These are phyloP conservation scores for Delia radicum DNA, from an alignment of 1,140 invertebrate species.

Conservation along the genomic window DNA sequence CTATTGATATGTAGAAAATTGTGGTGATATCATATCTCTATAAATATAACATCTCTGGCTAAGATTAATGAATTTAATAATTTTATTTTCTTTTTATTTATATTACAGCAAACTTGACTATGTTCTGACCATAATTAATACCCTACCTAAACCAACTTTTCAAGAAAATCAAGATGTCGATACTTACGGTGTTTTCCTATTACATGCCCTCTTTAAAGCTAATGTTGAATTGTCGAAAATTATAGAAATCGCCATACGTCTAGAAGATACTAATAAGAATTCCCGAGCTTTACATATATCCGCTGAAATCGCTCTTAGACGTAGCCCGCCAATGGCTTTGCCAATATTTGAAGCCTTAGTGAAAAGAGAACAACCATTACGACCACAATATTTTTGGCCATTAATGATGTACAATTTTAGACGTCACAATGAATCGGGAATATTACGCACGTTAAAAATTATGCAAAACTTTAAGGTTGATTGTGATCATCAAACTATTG, in stretches of 20 bases:
- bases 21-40: no score
- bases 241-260: slow-evolving; percentile 36
- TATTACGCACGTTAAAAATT: slow-evolving; percentile 44
- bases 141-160: slow-evolving; percentile 39
- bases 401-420: slow-evolving; percentile 37
- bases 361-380: slow-evolving; percentile 35
- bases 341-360: slow-evolving; percentile 38
- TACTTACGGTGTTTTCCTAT: slow-evolving; percentile 37
- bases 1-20: no score
- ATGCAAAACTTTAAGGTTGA: slow-evolving; percentile 55
- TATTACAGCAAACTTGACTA: slow-evolving; percentile 27
- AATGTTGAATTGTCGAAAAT: slow-evolving; percentile 30
- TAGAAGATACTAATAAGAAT: slow-evolving; percentile 40
- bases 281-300: slow-evolving; percentile 42
- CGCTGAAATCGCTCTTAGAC: slow-evolving; percentile 41
- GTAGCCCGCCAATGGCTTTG: slow-evolving; percentile 34
- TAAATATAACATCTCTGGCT: no score
- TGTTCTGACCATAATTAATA: slow-evolving; percentile 34
- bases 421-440: slow-evolving; percentile 39
- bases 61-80: background rate
- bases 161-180: slow-evolving; percentile 45
- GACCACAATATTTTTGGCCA: slow-evolving; percentile 53
- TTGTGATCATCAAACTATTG: slow-evolving; percentile 56
- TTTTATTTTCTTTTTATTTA: background rate
- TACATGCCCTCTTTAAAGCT: slow-evolving; percentile 42